Base-by-base conservation (phyloP, 2,888 invertebrate species). In the Caenorhabditis angaria region DNA sequence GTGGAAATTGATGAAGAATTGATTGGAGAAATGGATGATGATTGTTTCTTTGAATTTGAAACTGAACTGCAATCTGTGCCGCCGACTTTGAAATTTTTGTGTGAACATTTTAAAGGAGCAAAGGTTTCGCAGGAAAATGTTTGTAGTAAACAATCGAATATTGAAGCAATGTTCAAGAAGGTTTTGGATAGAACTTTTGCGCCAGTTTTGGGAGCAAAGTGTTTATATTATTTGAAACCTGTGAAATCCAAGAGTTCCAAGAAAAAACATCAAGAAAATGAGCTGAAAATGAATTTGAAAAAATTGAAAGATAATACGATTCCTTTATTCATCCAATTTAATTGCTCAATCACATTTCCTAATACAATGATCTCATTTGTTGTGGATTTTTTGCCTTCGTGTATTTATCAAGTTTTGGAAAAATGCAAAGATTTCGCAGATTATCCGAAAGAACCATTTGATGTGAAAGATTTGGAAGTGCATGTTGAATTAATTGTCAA, bases 301-400 rank as follows among this genome's bases (percentile, higher is more conserved):
- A 47, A 54, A 25, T 25, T 20, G n/a, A 56, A 27, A 27, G 60
- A 67, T 20, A 53, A 55, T 50, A 10, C 54, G 27, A 51, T 3
- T 66, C 81, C 81, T 12, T 63, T 78, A 35, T 81, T 81, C 65
- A 63, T 81, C 10, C 70, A 70, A 32, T 79, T 81, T 69, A 61
- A 70, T 18, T 81, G 81, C 51, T 65, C 70, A 0, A 65, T 79
- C 5, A 61, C 61, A 0, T 72, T 72, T 35, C 70, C 67, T 14
- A 27, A 58, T 8, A 51, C 51, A 4, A 60, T 70, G 62, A 61
- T 72, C 24, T 65, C 73, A n/a, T 77, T 81, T 50, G 72, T 70
- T 2, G 70, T 79, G 27, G 60, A 61, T 27, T 77, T 71, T 32
- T 58, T 81, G 1, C 81, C 81, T 0, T 69, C 74, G 5, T 81